These are phyloP conservation scores for Phyllotreta cruciferae DNA, from an alignment of 2,888 invertebrate species.

Conservation along the genomic window DNA sequence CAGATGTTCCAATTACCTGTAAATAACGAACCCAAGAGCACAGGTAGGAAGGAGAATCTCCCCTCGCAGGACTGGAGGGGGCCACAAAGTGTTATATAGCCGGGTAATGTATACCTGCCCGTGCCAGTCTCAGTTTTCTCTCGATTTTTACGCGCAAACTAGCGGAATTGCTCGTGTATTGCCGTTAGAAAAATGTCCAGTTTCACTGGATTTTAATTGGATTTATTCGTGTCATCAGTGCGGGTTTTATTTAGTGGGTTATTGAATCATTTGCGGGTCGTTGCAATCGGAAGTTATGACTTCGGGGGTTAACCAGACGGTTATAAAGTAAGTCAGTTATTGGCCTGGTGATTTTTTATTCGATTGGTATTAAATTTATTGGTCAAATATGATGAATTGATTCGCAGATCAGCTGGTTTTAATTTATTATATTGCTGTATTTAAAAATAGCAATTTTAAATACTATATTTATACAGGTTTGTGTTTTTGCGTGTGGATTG, in stretches of 20 bases:
- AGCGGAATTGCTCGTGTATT: too few species aligned
- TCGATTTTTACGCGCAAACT: slow-evolving; percentile 1
- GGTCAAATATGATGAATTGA: not conserved
- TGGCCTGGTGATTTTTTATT: not conserved
- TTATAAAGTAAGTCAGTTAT: slow-evolving; percentile 61
- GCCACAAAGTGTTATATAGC: slow-evolving; percentile 39
- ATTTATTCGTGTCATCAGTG: too few species aligned
- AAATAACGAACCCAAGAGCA: slow-evolving; percentile 2
- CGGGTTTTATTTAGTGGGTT: not conserved
- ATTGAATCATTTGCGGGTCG: slow-evolving; percentile 23
- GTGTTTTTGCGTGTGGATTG: too few species aligned
- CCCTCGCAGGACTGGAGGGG: slow-evolving; percentile 30
- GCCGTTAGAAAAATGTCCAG: too few species aligned
- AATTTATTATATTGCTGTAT: too few species aligned
- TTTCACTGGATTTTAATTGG: too few species aligned
- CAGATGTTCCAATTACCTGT: not conserved
- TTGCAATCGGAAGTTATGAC: slow-evolving; percentile 55
- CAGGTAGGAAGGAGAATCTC: slow-evolving; percentile 6
- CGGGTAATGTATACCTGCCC: slow-evolving; percentile 30
- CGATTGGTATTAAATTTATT: not conserved
- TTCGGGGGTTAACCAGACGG: slow-evolving; percentile 64
- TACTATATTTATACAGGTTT: too few species aligned
- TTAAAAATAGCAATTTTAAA: too few species aligned
- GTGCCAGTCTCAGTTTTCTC: slow-evolving; percentile 24
- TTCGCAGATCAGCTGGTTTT: not conserved